Evolutionary conservation across 2,888 invertebrate genomes (phyloP).

Genomic region (Hydropsyche betteni): DNA sequence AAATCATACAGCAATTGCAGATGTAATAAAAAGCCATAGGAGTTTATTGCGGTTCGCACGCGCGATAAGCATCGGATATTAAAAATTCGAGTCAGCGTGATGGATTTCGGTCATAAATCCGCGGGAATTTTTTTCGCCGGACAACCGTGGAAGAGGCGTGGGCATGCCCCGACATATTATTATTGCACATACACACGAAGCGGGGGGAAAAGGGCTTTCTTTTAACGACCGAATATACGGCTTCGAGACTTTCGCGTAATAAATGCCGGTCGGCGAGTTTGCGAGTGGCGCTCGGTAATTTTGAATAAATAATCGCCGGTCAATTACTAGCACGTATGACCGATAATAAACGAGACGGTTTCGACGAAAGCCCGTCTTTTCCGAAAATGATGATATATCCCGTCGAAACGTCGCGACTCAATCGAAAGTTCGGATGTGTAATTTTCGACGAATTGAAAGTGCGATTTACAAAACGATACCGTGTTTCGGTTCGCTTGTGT

Average conservation of each 20-base stretch:
- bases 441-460: too few species aligned
- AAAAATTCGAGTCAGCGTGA: constrained; percentile 22
- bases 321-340: neutral
- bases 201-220: neutral
- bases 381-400: neutral
- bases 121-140: neutral
- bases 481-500: too few species aligned
- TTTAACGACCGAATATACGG: constrained; percentile 5
- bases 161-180: neutral
- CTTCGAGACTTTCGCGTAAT: constrained; percentile 23
- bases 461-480: too few species aligned
- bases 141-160: constrained; percentile 5
- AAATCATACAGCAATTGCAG: too few species aligned
- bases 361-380: neutral
- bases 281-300: neutral
- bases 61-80: constrained; percentile 20
- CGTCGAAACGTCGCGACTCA: too few species aligned
- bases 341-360: neutral
- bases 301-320: constrained; percentile 19
- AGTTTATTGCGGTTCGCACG: constrained; percentile 8
- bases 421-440: too few species aligned
- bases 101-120: constrained; percentile 25
- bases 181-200: neutral
- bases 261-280: constrained; percentile 7
- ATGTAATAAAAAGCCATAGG: too few species aligned